Evolutionary conservation across 2,888 invertebrate genomes (phyloP).

Genomic region (Leptinotarsa tumamoca): DNA sequence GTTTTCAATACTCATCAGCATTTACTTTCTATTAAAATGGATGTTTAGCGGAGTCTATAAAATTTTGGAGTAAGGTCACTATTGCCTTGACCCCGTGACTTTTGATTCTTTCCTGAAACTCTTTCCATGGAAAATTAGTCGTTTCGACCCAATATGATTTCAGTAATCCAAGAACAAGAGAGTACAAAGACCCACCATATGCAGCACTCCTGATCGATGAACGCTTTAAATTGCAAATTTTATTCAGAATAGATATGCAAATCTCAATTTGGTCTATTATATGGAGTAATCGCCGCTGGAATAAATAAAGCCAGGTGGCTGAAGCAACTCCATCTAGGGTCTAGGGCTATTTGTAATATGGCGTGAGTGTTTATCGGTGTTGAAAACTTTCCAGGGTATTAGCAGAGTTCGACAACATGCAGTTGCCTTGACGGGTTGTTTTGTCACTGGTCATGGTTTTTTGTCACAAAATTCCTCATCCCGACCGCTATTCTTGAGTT

Average conservation of each 20-base stretch:
- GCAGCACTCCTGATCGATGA: slow-evolving; percentile 23
- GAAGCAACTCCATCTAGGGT: slow-evolving; percentile 32
- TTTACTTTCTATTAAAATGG: too few species aligned
- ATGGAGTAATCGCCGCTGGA: background rate
- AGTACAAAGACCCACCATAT: slow-evolving; percentile 22
- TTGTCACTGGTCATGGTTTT: too few species aligned
- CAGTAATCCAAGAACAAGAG: slow-evolving; percentile 3
- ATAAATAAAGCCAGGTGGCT: slow-evolving; percentile 14
- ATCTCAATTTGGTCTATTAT: slow-evolving; percentile 19
- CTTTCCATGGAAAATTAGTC: background rate
- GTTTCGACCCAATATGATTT: background rate
- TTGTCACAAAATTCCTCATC: background rate
- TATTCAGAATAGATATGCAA: slow-evolving; percentile 40
- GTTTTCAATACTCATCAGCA: too few species aligned
- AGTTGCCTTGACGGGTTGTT: background rate
- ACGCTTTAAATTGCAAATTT: slow-evolving; percentile 45
- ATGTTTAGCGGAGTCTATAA: too few species aligned
- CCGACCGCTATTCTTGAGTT: too few species aligned
- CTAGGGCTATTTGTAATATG: slow-evolving; percentile 21
- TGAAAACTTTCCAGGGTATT: background rate
- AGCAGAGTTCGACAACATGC: slow-evolving; percentile 8
- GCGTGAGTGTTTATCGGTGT: slow-evolving; percentile 11
- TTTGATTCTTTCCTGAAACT: background rate
- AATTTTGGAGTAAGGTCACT: background rate
- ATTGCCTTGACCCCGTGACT: background rate